A percentile compares a stretch with the other conserved stretches of the same genome.
These are phyloP conservation scores for Pedionomus torquatus DNA, from an alignment of 2,113 vertebrate genomes.

Conservation along the genomic window DNA sequence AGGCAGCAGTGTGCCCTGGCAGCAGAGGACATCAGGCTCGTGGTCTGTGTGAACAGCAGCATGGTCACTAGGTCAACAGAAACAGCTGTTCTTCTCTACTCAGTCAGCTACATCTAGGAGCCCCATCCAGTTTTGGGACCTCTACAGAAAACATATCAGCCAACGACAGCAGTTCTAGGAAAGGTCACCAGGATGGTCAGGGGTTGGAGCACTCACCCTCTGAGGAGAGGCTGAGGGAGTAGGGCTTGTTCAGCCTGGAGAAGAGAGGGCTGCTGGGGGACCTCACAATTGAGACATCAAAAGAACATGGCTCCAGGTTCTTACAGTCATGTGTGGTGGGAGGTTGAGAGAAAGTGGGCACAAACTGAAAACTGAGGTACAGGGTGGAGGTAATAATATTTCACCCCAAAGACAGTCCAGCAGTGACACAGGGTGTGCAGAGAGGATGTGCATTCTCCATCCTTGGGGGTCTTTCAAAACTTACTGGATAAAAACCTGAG, in stretches of 20 bases:
- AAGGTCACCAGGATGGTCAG: too few species aligned
- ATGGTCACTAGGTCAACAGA: neutral
- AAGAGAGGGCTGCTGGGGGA: neutral
- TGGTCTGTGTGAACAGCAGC: neutral
- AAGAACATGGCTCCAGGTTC: neutral
- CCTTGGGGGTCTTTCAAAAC: neutral
- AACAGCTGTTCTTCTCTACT: neutral
- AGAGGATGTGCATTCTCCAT: neutral
- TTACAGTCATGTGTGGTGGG: neutral
- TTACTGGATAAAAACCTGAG: neutral
- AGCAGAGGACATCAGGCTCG: neutral
- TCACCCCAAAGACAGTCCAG: neutral
- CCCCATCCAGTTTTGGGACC: too few species aligned
- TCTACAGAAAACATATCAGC: neutral
- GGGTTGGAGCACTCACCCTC: neutral
- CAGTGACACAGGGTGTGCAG: neutral
- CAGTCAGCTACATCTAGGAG: neutral
- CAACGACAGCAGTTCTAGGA: neutral
- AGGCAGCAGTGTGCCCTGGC: neutral
- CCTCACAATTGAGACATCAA: neutral
- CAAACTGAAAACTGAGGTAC: neutral
- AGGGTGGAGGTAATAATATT: neutral
- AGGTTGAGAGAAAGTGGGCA: neutral
- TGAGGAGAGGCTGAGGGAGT: neutral
- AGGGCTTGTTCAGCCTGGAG: neutral